Evolutionary conservation across 2,888 invertebrate species (phyloP).

Genomic region (Caenorhabditis wallacei): DNA sequence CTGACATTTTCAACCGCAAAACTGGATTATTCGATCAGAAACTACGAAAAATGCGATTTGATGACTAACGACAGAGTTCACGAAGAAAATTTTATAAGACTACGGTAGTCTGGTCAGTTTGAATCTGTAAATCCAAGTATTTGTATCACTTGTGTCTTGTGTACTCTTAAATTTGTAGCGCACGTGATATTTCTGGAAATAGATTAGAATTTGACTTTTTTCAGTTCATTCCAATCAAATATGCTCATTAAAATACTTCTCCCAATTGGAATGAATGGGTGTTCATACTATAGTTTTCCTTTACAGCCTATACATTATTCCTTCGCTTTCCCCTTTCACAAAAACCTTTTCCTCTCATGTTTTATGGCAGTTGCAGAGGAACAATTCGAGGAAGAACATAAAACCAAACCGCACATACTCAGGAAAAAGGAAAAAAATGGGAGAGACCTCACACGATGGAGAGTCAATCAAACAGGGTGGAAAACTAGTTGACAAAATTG

Average conservation of each 20-base stretch:
- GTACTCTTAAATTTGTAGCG: neutral
- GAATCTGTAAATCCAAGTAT: neutral
- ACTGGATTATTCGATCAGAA: neutral
- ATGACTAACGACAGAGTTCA: conserved; percentile 3
- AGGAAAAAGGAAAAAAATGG: neutral
- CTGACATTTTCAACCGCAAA: neutral
- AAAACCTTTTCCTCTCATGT: conserved; percentile 1
- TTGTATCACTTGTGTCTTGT: neutral
- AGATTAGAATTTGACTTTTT: too few species aligned
- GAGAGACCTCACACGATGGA: conserved; percentile 45
- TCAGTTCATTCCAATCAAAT: too few species aligned
- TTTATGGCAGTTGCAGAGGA: conserved; percentile 10
- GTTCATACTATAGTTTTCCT: neutral
- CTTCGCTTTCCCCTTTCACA: neutral
- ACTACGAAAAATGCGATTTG: neutral
- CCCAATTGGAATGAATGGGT: neutral
- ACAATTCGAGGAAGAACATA: conserved; percentile 14
- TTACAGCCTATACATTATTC: conserved; percentile 7
- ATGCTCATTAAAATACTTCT: too few species aligned
- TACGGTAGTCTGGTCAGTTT: conserved; percentile 11
- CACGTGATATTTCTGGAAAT: too few species aligned
- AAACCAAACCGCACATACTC: conserved; percentile 14
- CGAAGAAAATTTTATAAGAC: conserved; percentile 2
- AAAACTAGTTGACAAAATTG: conserved; percentile 48
- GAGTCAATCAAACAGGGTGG: conserved; percentile 29